These are phyloP conservation scores for Noctua fimbriata DNA, from an alignment of 2,888 invertebrate species.

Conservation along the genomic window DNA sequence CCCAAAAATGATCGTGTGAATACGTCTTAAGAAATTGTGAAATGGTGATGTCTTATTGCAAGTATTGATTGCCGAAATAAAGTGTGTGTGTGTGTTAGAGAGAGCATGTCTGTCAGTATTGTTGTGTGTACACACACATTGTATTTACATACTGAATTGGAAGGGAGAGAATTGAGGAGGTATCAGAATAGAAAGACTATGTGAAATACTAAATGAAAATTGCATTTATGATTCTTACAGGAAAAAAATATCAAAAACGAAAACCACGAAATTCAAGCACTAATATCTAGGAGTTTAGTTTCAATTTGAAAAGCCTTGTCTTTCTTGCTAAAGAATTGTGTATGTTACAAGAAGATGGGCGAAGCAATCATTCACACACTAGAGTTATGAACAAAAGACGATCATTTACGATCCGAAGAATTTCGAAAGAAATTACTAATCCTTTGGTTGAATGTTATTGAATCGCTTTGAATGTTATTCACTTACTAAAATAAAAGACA, in stretches of 20 bases:
- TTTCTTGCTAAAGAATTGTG: background rate
- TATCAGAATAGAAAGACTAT: background rate
- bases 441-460: too few species aligned
- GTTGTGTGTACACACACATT: too few species aligned
- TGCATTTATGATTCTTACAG: background rate
- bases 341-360: too few species aligned
- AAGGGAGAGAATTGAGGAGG: background rate
- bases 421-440: too few species aligned
- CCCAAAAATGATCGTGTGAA: constrained; percentile 5
- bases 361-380: too few species aligned
- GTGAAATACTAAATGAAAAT: background rate
- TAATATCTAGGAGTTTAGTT: background rate
- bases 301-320: background rate
- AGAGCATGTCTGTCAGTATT: background rate
- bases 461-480: too few species aligned
- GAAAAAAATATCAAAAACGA: background rate
- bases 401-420: too few species aligned
- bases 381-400: too few species aligned
- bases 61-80: constrained; percentile 44
- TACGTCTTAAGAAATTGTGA: constrained; percentile 10
- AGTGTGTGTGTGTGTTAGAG: background rate
- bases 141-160: constrained; percentile 2
- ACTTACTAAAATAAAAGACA: background rate
- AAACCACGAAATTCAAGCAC: background rate
- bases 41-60: constrained; percentile 35